Evolutionary conservation across 2,113 vertebrate genomes (phyloP).

Genomic region (Nothoprocta perdicaria): DNA sequence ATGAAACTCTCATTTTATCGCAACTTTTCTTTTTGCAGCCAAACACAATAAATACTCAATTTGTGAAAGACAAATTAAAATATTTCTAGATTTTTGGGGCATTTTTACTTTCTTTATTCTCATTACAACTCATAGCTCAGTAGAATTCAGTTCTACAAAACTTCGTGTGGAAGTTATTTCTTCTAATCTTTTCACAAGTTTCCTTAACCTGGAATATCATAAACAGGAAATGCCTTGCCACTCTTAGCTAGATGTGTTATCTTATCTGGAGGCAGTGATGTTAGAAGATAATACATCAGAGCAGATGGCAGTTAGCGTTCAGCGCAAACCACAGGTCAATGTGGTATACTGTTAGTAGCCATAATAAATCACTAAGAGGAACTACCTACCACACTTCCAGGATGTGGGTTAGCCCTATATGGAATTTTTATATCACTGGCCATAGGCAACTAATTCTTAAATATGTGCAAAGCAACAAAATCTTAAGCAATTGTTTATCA

Average conservation of each 20-base stretch:
- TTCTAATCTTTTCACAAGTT: constrained; percentile 29
- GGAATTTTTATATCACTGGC: constrained; percentile 58
- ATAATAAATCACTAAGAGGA: constrained; percentile 71
- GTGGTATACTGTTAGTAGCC: constrained; percentile 55
- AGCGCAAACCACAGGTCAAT: constrained; percentile 53
- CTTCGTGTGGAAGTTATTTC: neutral
- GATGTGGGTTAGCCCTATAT: constrained; percentile 56
- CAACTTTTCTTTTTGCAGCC: neutral
- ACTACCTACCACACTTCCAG: constrained; percentile 60
- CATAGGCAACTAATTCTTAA: constrained; percentile 21
- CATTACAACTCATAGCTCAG: neutral
- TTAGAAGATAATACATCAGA: constrained; percentile 63
- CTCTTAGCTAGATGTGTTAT: constrained; percentile 23
- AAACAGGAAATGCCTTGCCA: constrained; percentile 64
- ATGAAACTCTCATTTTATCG: neutral
- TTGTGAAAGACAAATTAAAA: neutral
- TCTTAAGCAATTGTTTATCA: neutral
- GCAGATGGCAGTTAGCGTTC: constrained; percentile 64
- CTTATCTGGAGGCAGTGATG: constrained; percentile 27
- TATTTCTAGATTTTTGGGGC: neutral
- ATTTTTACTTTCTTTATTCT: neutral
- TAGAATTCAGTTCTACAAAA: constrained; percentile 10
- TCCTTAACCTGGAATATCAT: constrained; percentile 42
- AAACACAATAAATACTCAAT: neutral
- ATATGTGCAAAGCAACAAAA: constrained; percentile 35